Evolutionary conservation across 1,140 invertebrate species (phyloP), one percentile per base, ranked within the genome.

Genomic region (Lineus longissimus): DNA sequence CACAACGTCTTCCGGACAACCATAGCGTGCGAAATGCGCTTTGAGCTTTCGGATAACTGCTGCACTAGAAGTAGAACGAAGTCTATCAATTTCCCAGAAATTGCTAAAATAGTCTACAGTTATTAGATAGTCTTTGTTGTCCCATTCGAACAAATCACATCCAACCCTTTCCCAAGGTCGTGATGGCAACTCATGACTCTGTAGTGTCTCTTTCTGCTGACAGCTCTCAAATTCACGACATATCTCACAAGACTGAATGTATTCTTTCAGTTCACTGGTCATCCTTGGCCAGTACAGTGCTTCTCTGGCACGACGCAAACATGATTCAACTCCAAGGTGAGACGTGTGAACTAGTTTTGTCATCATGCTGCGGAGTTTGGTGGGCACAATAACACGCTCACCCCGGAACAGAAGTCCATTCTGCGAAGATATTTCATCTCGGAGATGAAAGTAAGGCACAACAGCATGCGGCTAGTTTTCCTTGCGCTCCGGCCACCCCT

Each of bases 71-170:
- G 56, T 58, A 58, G 45, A 11, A 29, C 47, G n/a, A 19, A 71
- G 33, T 6, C 40, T n/a, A 31, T 67, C 70, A 15, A 69, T 41
- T 33, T 68, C 66, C 33, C 36, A 62, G 51, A 60, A 67, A 31
- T 69, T 63, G 13, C 51, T 63, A 58, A 51, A 72, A 30, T 63
- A 70, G 41, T 72, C 70, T 13, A 62, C 58, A n/a, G 60, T 55
- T 2, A 72, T 31, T 7, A 70, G 45, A 25, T 73, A 71, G 22
- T 67, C 30, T 17, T 64, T 59, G 11, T 58, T 59, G 19, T 69
- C 33, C 19, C 68, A 64, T 13, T 58, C 47, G 40, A 73, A 67
- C 13, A 71, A 23, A 25, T 73, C 71, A 17, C 11, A 36, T 54
- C 61, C 68, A 6, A 69, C 23, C 47, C n/a, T 54, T n/a, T 19